These are phyloP conservation scores for Rhopilema esculentum DNA, from an alignment of 30 jellyfish, hydroid and myxozoan genomes.

Conservation along the genomic window DNA sequence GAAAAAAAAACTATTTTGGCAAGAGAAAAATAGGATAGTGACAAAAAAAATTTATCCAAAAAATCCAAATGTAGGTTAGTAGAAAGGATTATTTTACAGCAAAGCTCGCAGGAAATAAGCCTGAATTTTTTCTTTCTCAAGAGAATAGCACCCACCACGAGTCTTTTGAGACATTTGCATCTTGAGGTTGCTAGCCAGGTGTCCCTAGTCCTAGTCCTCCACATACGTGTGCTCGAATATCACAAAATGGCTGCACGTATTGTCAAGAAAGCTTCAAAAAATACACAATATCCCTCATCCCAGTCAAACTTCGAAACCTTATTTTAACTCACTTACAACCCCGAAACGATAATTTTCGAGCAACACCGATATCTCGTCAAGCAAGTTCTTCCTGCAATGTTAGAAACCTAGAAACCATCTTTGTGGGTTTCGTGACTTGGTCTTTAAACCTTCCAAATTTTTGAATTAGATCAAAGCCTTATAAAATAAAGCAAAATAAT, in stretches of 20 bases:
- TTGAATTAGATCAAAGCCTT: not conserved
- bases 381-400: not conserved
- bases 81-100: too few species aligned
- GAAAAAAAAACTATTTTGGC: too few species aligned
- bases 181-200: not conserved
- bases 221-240: not conserved
- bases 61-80: not conserved
- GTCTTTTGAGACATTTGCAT: not conserved
- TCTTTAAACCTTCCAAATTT: not conserved
- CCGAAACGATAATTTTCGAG: too few species aligned
- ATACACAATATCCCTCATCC: too few species aligned
- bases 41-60: too few species aligned
- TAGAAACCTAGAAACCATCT: not conserved
- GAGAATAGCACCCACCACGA: not conserved
- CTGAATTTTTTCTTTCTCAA: not conserved
- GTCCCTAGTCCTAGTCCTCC: not conserved
- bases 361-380: not conserved
- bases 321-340: too few species aligned
- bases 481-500: too few species aligned
- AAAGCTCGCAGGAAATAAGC: not conserved
- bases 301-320: too few species aligned
- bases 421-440: not conserved
- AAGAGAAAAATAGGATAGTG: not conserved
- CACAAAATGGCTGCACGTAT: not conserved
- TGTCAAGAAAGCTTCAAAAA: too few species aligned